Conservation (phyloP, 2,797 vertebrate genomes). For the Enteromius radiatus region DNA sequence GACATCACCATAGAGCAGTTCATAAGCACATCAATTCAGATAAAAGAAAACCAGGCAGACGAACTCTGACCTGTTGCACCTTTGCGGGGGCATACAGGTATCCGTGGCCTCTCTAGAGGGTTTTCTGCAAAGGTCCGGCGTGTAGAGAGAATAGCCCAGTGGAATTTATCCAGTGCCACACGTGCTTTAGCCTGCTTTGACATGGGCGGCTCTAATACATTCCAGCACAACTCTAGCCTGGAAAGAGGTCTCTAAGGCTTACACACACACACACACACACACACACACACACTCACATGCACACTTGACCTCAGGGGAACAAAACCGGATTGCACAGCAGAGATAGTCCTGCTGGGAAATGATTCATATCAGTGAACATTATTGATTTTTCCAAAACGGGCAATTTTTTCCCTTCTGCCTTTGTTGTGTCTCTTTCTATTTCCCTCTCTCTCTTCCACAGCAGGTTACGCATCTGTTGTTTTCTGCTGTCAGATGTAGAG, state of each 20-base stretch:
- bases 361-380: conserved; percentile 82
- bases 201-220: conserved; percentile 76
- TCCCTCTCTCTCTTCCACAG: conserved; percentile 47
- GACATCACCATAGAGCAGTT: conserved; percentile 26
- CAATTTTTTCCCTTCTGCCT: conserved; percentile 69
- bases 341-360: conserved; percentile 75
- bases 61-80: conserved; percentile 40
- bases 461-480: conserved; percentile 55
- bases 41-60: conserved; percentile 26
- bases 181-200: conserved; percentile 71
- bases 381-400: conserved; percentile 78
- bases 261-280: conserved; percentile 53
- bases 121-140: conserved; percentile 20
- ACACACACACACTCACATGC: conserved; percentile 72
- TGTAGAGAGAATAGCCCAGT: conserved; percentile 46
- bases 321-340: conserved; percentile 68
- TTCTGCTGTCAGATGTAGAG: conserved; percentile 49
- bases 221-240: conserved; percentile 74
- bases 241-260: conserved; percentile 74
- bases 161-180: conserved; percentile 66
- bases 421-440: conserved; percentile 61
- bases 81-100: conserved; percentile 14
- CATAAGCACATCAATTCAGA: conserved; percentile 28
- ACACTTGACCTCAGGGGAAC: conserved; percentile 76
- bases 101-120: conserved; percentile 31